These are phyloP conservation scores for Drosophila sp. DNA, from an alignment of 1,140 invertebrate species.

Conservation along the genomic window DNA sequence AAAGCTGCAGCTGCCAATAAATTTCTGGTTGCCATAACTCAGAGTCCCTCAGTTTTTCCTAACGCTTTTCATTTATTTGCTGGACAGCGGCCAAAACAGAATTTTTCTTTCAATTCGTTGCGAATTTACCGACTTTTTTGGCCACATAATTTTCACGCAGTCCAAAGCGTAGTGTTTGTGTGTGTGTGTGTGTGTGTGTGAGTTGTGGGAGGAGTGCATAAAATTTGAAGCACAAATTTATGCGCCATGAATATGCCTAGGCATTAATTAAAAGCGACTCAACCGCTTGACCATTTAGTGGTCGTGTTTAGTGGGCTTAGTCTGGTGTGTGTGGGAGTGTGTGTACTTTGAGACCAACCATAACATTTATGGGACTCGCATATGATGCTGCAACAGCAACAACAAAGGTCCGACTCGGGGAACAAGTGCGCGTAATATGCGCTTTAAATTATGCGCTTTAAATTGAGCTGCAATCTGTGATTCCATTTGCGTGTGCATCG, in stretches of 20 bases:
- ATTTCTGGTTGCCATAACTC: slow-evolving; percentile 32
- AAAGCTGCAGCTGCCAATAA: slow-evolving; percentile 44
- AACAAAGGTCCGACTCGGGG: slow-evolving; percentile 17
- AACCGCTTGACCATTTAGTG: slow-evolving; percentile 59
- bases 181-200: slow-evolving; percentile 13
- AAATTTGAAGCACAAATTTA: slow-evolving; percentile 58
- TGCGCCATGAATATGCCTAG: slow-evolving; percentile 61
- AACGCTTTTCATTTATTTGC: slow-evolving; percentile 16
- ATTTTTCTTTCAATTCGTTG: slow-evolving; percentile 22
- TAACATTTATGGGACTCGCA: slow-evolving; percentile 63
- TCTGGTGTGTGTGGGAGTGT: slow-evolving; percentile 1
- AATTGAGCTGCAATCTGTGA: slow-evolving; percentile 39
- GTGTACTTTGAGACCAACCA: slow-evolving; percentile 31
- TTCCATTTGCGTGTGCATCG: slow-evolving; percentile 20
- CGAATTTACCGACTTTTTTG: slow-evolving; percentile 31
- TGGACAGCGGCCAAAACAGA: slow-evolving; percentile 15
- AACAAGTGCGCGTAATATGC: slow-evolving; percentile 59
- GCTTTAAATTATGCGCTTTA: slow-evolving; percentile 51
- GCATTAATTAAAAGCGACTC: slow-evolving; percentile 78
- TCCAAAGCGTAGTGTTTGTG: slow-evolving; percentile 17
- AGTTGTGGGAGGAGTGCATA: neutral
- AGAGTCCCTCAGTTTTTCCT: slow-evolving; percentile 15
- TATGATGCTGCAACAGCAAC: slow-evolving; percentile 15
- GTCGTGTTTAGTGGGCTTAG: slow-evolving; percentile 42
- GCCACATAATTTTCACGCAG: slow-evolving; percentile 27